phyloP scores from a whole-genome alignment of 2,888 invertebrate genomes.

The Agrilus biguttatus region DNA sequence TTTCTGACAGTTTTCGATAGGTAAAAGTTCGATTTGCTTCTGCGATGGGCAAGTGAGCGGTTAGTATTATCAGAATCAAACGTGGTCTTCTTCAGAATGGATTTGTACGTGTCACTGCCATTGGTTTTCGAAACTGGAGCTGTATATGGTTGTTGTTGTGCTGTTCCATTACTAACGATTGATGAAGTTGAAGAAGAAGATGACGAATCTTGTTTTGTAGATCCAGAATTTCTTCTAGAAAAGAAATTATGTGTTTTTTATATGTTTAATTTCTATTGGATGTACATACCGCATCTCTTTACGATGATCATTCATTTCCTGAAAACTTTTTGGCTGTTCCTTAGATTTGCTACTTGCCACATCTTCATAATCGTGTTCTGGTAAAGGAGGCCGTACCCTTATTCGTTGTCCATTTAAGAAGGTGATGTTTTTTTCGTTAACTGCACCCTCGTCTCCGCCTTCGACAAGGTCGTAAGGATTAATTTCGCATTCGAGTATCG shows the following conservation, averaged over 20 bases:
- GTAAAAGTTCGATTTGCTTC: constrained; percentile 44
- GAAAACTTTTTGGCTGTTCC: constrained; percentile 8
- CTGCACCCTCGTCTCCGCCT: constrained; percentile 18
- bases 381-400: constrained; percentile 27
- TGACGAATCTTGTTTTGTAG: no score
- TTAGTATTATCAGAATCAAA: constrained; percentile 5
- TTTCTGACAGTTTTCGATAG: constrained; percentile 44
- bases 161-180: no score
- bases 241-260: background rate
- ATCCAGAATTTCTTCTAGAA: no score
- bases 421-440: constrained; percentile 19
- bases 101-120: constrained; percentile 27
- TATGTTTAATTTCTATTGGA: no score
- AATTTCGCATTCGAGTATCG: constrained; percentile 70
- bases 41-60: constrained; percentile 20
- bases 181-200: no score
- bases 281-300: constrained; percentile 6
- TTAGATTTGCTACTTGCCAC: constrained; percentile 9
- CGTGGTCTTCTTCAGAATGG: constrained; percentile 39
- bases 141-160: no score
- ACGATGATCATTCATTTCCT: constrained; percentile 21
- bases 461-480: constrained; percentile 73
- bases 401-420: constrained; percentile 29
- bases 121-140: background rate
- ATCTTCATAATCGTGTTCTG: constrained; percentile 21